These are phyloP conservation scores for Trichomycterus rosablanca DNA, from an alignment of 2,113 vertebrate genomes.

Conservation along the genomic window DNA sequence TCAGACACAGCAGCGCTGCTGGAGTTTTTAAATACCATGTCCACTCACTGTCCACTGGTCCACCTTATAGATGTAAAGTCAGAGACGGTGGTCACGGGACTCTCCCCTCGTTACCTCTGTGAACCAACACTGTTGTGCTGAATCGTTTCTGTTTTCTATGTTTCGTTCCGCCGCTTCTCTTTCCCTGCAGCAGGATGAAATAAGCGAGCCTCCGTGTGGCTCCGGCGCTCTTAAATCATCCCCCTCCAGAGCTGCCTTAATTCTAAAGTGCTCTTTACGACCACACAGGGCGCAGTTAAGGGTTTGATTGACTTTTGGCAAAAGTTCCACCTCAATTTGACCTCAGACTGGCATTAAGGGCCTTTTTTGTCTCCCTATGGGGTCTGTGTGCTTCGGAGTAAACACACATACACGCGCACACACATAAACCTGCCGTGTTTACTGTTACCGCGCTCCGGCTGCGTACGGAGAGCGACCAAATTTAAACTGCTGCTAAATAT, in stretches of 20 bases:
- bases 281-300: background rate
- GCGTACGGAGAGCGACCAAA: slow-evolving; percentile 21
- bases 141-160: too few relatives aligned
- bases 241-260: background rate
- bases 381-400: slow-evolving; percentile 5
- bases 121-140: too few relatives aligned
- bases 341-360: slow-evolving; percentile 6
- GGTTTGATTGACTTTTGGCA: slow-evolving; percentile 17
- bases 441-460: background rate
- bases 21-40: too few relatives aligned
- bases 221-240: background rate
- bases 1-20: too few relatives aligned
- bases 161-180: too few relatives aligned
- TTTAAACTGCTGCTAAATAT: too few relatives aligned
- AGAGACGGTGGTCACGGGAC: too few relatives aligned
- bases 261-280: slow-evolving; percentile 12
- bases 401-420: background rate
- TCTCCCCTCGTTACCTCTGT: too few relatives aligned
- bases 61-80: too few relatives aligned
- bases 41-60: too few relatives aligned
- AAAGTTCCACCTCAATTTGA: slow-evolving; percentile 22
- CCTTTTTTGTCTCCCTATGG: background rate
- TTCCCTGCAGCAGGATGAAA: background rate
- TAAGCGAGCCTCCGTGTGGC: too few relatives aligned
- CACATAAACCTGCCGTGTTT: background rate